Percentiles rank a stretch among this genome's conserved stretches.
Evolutionary conservation across 2,888 invertebrate genomes (phyloP).

Genomic region (Meliscaeva auricollis): DNA sequence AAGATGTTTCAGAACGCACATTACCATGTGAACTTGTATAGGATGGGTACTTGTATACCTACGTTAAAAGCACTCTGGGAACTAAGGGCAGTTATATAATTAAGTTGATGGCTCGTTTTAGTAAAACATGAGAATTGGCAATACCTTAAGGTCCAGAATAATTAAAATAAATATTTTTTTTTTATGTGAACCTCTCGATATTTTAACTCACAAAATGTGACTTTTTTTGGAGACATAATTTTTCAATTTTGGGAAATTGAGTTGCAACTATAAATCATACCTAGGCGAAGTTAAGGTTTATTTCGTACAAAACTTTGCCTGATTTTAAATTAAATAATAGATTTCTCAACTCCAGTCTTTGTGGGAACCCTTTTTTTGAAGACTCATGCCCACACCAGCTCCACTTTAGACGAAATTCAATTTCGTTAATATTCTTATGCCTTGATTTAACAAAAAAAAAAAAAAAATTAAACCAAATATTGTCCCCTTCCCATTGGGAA

Average conservation of each 20-base stretch:
- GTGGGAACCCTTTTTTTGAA: no score
- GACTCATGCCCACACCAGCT: no score
- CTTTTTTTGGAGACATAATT: no score
- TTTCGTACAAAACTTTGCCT: no score
- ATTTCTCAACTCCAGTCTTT: no score
- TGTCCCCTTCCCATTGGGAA: slow-evolving; percentile 11
- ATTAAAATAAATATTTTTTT: slow-evolving; percentile 35
- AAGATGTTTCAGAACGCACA: slow-evolving; percentile 13
- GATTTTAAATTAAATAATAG: no score
- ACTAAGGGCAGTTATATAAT: neutral
- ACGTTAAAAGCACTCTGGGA: neutral
- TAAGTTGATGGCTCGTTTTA: slow-evolving; percentile 18
- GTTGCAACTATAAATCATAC: no score
- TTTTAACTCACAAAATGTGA: neutral
- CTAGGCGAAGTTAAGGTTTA: no score
- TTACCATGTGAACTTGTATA: neutral
- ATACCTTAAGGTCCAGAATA: slow-evolving; percentile 13
- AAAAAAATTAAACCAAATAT: no score
- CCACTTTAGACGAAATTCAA: no score
- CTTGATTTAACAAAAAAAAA: neutral
- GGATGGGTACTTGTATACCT: neutral
- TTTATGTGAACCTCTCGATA: neutral
- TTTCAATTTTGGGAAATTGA: neutral
- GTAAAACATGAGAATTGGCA: neutral
- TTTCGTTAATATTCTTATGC: no score